Base-by-base conservation (phyloP, 2,113 vertebrate species). In the Mionectes macconnelli region DNA sequence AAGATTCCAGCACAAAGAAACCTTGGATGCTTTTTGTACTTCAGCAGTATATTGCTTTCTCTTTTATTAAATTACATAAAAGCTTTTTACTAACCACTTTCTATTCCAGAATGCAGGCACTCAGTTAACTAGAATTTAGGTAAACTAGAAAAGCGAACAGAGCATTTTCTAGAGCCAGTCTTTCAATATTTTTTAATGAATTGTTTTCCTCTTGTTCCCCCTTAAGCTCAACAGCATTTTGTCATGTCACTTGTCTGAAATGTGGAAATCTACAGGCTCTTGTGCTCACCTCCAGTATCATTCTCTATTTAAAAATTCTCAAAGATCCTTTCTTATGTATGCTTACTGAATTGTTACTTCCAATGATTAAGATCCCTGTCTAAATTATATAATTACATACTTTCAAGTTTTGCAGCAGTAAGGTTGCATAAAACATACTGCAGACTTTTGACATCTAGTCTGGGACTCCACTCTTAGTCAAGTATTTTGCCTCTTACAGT, bases 1-100 rank as follows among this genome's bases (percentile, higher is more conserved):
- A 84, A 87, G 28, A 56, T 67, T 55, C 30, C 25, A 66, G 74
- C 13, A 86, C 78, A 87, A 75, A 70, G 35, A 62, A 93, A 82
- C 12, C 53, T 67, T 4, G 5, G 31, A 87, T 69, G 37, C 12
- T 66, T 91, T 94, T 76, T 83, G 57, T 76, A 44, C 53, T 68
- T 66, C 62, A 93, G 33, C 44, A 73, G 22, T 84, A 35, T 5
- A 87, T 13, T 79, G 44, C 47, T 73, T 33, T 22, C 31, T 45
- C 78, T 83, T 91, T 67, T 89, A 81, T 75, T 84, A 85, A 87
- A 89, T 85, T 75, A 84, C 14, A 72, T 78, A 68, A 91, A 89
- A 82, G 81, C 78, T 77, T 91, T 78, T 90, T 83, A 69, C 47
- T 56, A 82, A 75, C 47, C n/a, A 72, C 30, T 31, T 84, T 75